phyloP scores from a whole-genome alignment of 2,113 vertebrate species.

The Protobothrops flavoviridis region DNA sequence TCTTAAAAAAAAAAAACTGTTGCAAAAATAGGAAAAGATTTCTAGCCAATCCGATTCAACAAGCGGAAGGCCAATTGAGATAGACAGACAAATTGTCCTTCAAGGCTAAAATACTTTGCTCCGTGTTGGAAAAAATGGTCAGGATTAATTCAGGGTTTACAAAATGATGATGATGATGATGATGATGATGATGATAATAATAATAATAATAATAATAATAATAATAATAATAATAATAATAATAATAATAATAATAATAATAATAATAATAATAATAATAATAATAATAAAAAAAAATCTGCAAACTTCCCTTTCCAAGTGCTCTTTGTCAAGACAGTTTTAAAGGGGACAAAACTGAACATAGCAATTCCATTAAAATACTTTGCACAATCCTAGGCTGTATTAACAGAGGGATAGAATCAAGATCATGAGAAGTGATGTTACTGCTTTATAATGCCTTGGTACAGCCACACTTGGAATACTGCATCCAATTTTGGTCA shows the following conservation, averaged over 20 bases:
- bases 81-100: background rate
- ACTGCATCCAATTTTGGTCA: too few relatives aligned
- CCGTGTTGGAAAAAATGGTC: background rate
- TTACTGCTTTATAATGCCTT: background rate
- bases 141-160: background rate
- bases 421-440: background rate
- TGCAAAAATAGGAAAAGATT: background rate
- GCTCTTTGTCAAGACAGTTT: background rate
- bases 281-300: background rate
- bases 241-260: too few relatives aligned
- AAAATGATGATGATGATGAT: too few relatives aligned
- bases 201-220: too few relatives aligned
- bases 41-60: background rate
- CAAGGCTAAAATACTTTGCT: background rate
- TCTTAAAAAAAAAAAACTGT: background rate
- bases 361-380: background rate
- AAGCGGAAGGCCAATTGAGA: background rate
- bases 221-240: too few relatives aligned
- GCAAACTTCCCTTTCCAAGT: background rate
- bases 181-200: too few relatives aligned
- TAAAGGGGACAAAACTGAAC: background rate
- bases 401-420: background rate
- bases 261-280: too few relatives aligned
- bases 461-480: too few relatives aligned
- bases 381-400: background rate